These are phyloP conservation scores for Sclerurus mexicanus DNA, from an alignment of 2,113 vertebrate species.

Conservation along the genomic window DNA sequence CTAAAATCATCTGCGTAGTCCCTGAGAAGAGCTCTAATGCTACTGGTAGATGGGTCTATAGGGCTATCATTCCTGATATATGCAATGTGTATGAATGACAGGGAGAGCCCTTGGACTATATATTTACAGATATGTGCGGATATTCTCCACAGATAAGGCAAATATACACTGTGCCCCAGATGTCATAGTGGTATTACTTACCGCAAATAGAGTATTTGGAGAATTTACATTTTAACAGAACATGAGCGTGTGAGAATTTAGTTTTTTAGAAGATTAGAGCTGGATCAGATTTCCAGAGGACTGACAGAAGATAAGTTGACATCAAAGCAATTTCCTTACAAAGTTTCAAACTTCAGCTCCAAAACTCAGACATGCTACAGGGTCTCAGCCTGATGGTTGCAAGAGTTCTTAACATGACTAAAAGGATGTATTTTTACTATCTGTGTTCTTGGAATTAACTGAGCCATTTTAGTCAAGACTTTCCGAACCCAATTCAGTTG, in stretches of 20 bases:
- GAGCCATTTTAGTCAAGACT: neutral
- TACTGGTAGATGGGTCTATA: neutral
- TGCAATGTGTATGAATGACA: neutral
- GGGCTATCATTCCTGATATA: neutral
- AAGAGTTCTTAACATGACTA: neutral
- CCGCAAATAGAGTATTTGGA: neutral
- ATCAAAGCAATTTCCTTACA: neutral
- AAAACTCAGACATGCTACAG: neutral
- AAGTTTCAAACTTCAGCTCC: constrained; percentile 7
- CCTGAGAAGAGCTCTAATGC: neutral
- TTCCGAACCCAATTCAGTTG: neutral
- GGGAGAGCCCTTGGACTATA: neutral
- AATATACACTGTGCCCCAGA: neutral
- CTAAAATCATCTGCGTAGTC: neutral
- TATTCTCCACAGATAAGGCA: neutral
- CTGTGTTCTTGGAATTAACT: neutral
- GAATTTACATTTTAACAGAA: constrained; percentile 36
- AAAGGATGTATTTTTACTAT: neutral
- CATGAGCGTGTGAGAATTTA: neutral
- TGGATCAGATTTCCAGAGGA: constrained; percentile 28
- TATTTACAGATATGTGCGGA: neutral
- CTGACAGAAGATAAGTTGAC: constrained; percentile 28
- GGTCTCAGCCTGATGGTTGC: neutral
- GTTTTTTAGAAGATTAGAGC: constrained; percentile 20
- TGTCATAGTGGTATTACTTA: neutral